Base-by-base conservation (phyloP, 2,797 vertebrate genomes). In the Oophaga sylvatica region DNA sequence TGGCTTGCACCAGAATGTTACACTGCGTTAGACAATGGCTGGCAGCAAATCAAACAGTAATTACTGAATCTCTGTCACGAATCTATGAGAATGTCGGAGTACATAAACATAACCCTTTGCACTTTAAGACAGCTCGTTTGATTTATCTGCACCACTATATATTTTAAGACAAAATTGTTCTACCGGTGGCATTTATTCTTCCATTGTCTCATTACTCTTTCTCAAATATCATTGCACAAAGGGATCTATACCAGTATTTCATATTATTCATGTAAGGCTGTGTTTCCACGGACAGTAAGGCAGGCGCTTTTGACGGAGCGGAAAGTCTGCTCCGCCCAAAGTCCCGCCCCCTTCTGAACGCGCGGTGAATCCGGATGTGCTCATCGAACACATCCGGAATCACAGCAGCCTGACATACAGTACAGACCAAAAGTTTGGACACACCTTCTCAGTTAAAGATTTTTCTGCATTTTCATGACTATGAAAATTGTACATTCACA, bases 21-120 rank as follows among this genome's bases (percentile, higher is more conserved):
- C 56, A 45, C 31, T 73, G 16, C 73, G 53, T 75, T 71, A 87
- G 81, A 87, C 78, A 87, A 87, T 87, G 85, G 57, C 78, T 87
- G 85, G 85, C 78, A 73, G 68, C 56, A 68, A 68, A 78, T 85
- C 78, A 87, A 81, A 73, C 78, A 87, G 59, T 60, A 78, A 87
- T 71, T 81, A 79, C 84, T 85, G 84, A 86, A 71, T 62, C 65
- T 9, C 63, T 41, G 67, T 80, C 84, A 80, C 65, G 17, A 80
- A 87, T 12, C 3, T 62, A 87, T 60, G 56, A 87, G 78, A 80
- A 81, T 60, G 67, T 48, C 57, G 60, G 60, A 56, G 70, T 86
- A 80, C 85, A 80, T 80, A 81, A 80, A 81, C 85, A 80, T 29
- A 86, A 80, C 85, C 85, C 35, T 71, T 57, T 80, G 85, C 65